Evolutionary conservation across 2,797 vertebrate species (phyloP), one percentile per base, ranked within the genome.

Genomic region (Gymnodraco acuticeps): DNA sequence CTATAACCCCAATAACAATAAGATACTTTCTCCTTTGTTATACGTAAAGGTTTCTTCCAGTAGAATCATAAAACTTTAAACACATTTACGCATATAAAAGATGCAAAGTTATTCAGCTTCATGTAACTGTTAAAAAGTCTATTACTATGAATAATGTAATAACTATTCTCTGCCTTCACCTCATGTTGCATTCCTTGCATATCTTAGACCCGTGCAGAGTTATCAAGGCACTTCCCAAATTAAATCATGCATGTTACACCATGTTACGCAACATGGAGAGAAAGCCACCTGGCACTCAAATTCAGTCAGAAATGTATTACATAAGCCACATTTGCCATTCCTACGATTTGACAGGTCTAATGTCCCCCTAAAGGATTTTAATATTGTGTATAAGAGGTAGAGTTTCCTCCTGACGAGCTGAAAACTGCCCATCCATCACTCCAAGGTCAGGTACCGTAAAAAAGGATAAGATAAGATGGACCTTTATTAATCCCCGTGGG

Each of bases 91-190:
- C 71, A 71, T 70, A 81, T 84, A 62, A 87, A 70, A 67, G 45
- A 75, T 41, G 47, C 38, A 70, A 84, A 73, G 51, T 3, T 70
- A 41, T 79, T 46, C 51, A 75, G 42, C 70, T 83, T 63, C 70
- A 13, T 68, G 23, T 9, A 78, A 76, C 69, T 58, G 23, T 64
- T 67, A 74, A 65, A 82, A 80, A 47, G 50, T 46, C 23, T 74
- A 23, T 76, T 68, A 43, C 50, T 42, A 31, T 93, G 38, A 78
- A 83, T 93, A 80, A 90, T 86, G 89, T 41, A 90, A 76, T 48
- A 64, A 53, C 33, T 50, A 50, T 79, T 79, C 67, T 46, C 2
- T 75, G 51, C 13, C 42, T 55, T 74, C 48, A 67, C 47, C 52
- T 76, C 41, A 58, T 52, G 8, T 27, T 63, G 27, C 20, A 15